Evolutionary conservation across 2,888 invertebrate genomes (phyloP).

Genomic region (Antheraea yamamai): DNA sequence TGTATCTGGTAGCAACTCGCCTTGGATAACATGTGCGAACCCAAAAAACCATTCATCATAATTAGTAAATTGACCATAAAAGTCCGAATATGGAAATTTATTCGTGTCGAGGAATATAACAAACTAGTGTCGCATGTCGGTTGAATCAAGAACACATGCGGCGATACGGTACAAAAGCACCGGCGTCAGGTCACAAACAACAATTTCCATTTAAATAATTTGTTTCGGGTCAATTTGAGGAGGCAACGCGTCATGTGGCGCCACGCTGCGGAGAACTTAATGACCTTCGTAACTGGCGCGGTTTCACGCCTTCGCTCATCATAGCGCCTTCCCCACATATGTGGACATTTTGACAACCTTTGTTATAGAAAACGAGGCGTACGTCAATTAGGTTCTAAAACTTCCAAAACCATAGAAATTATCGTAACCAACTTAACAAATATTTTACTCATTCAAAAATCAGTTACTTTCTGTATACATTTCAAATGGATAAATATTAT

Average conservation of each 20-base stretch:
- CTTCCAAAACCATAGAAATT: neutral
- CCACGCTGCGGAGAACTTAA: slow-evolving; percentile 63
- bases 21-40: neutral
- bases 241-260: slow-evolving; percentile 67
- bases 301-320: slow-evolving; percentile 73
- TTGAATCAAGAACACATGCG: slow-evolving; percentile 64
- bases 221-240: slow-evolving; percentile 71
- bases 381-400: slow-evolving; percentile 4
- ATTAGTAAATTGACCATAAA: slow-evolving; percentile 47
- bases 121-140: slow-evolving; percentile 52
- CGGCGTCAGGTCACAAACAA: slow-evolving; percentile 54
- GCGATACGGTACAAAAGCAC: slow-evolving; percentile 41
- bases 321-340: slow-evolving; percentile 16
- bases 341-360: slow-evolving; percentile 14
- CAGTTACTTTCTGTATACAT: neutral
- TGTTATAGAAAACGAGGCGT: slow-evolving; percentile 15
- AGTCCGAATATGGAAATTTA: slow-evolving; percentile 48
- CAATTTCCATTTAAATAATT: slow-evolving; percentile 81
- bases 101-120: slow-evolving; percentile 36
- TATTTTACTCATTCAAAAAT: neutral
- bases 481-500: neutral
- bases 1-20: neutral
- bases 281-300: slow-evolving; percentile 71
- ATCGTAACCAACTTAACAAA: neutral
- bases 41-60: slow-evolving; percentile 33